Percentiles rank a stretch among this genome's conserved stretches.
These are phyloP conservation scores for Protophormia terraenovae DNA, from an alignment of 2,888 invertebrate species.

Conservation along the genomic window DNA sequence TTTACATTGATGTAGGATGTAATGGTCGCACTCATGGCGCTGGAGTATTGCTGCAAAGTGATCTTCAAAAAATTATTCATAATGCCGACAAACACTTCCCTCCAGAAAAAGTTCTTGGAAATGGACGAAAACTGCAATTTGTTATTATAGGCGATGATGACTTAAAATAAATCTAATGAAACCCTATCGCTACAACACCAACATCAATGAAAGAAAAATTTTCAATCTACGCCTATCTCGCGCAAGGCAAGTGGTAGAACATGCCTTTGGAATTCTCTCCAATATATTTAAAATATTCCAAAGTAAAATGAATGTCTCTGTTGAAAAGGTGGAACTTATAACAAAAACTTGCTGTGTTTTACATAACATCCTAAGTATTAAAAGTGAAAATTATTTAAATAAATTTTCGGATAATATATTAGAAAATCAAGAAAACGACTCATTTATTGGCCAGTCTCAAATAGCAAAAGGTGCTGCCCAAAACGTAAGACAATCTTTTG, in stretches of 20 bases:
- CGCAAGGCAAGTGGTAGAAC: background rate
- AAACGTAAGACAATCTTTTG: background rate
- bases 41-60: constrained; percentile 8
- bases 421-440: background rate
- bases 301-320: background rate
- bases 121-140: background rate
- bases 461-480: background rate
- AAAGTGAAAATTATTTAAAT: background rate
- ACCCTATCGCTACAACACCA: background rate
- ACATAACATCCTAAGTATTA: background rate
- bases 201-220: background rate
- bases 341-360: constrained; percentile 4
- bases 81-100: background rate
- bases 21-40: constrained; percentile 46
- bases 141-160: constrained; percentile 46
- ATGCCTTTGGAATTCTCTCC: background rate
- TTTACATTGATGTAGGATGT: constrained; percentile 62
- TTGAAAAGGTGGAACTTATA: background rate
- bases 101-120: background rate
- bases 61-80: background rate
- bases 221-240: background rate
- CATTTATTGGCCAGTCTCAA: background rate
- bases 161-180: constrained; percentile 45
- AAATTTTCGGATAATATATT: background rate
- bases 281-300: constrained; percentile 9